phyloP scores from a whole-genome alignment of 2,888 invertebrate genomes.

The Epistrophella euchroma region DNA sequence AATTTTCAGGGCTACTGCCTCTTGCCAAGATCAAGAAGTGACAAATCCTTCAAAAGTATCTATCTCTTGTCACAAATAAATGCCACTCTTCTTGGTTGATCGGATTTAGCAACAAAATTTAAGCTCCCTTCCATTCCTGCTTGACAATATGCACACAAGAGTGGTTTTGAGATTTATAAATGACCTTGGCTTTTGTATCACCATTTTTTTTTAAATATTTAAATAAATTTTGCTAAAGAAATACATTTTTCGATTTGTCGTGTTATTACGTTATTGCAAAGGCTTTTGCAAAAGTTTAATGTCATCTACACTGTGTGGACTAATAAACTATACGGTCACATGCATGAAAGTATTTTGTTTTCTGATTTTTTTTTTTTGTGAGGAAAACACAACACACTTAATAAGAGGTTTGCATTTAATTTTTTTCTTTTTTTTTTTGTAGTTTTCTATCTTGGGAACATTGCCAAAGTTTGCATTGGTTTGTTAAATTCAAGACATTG shows the following conservation, averaged over 20 bases:
- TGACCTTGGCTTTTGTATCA: too few species aligned
- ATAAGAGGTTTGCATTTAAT: slow-evolving; percentile 14
- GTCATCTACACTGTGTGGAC: slow-evolving; percentile 32
- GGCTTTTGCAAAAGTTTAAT: slow-evolving; percentile 23
- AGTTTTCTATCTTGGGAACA: slow-evolving; percentile 31
- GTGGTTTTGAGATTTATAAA: too few species aligned
- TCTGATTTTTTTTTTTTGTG: slow-evolving; percentile 1
- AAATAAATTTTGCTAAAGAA: neutral
- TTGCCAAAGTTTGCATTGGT: slow-evolving; percentile 53
- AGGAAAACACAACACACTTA: slow-evolving; percentile 1
- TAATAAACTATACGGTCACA: slow-evolving; percentile 39
- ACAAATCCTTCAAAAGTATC: too few species aligned
- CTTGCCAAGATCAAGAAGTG: too few species aligned
- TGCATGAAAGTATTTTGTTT: slow-evolving; percentile 4
- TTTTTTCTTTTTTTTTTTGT: neutral
- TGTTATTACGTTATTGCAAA: slow-evolving; percentile 4
- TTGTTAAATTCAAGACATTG: neutral
- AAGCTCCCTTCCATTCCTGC: too few species aligned
- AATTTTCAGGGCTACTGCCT: too few species aligned
- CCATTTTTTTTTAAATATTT: too few species aligned
- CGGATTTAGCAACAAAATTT: too few species aligned
- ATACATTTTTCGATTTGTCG: neutral
- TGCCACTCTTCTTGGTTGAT: too few species aligned
- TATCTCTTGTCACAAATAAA: too few species aligned
- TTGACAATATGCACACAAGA: too few species aligned